Evolutionary conservation across 2,888 invertebrate genomes (phyloP).

Genomic region (Apamea monoglypha): DNA sequence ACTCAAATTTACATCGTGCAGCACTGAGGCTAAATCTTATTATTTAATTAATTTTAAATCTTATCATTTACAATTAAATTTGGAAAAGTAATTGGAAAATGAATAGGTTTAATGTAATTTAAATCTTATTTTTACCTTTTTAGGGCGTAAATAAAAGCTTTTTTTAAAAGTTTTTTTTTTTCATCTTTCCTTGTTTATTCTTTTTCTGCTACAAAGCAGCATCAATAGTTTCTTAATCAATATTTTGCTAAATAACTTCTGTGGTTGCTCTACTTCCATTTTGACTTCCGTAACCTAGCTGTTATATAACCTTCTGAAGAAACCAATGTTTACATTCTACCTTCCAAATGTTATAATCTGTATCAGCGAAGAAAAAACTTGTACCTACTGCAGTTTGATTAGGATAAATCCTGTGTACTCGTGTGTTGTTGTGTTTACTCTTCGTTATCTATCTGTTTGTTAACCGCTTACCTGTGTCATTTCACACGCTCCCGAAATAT

Average conservation of each 20-base stretch:
- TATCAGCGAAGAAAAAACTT: background rate
- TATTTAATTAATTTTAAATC: no score
- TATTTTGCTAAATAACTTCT: background rate
- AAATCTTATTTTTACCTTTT: no score
- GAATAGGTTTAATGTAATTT: no score
- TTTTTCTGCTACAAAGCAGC: background rate
- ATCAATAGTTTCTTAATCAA: slow-evolving; percentile 1
- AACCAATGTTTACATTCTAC: slow-evolving; percentile 1
- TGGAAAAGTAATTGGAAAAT: no score
- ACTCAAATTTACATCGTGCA: no score
- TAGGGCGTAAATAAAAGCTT: no score
- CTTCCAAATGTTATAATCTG: slow-evolving; percentile 9
- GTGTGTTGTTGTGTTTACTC: slow-evolving; percentile 41
- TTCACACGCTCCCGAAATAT: slow-evolving; percentile 57
- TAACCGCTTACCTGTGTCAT: slow-evolving; percentile 38
- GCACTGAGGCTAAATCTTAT: no score
- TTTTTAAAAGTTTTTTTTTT: no score
- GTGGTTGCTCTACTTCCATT: background rate
- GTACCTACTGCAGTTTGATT: slow-evolving; percentile 36
- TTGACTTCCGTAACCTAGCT: background rate
- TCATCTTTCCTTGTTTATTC: background rate
- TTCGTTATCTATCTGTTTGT: slow-evolving; percentile 58
- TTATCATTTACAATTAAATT: no score
- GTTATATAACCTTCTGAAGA: background rate
- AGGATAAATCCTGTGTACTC: slow-evolving; percentile 38